Base-by-base conservation (phyloP, 2,888 invertebrate species). In the Acleris emargana region DNA sequence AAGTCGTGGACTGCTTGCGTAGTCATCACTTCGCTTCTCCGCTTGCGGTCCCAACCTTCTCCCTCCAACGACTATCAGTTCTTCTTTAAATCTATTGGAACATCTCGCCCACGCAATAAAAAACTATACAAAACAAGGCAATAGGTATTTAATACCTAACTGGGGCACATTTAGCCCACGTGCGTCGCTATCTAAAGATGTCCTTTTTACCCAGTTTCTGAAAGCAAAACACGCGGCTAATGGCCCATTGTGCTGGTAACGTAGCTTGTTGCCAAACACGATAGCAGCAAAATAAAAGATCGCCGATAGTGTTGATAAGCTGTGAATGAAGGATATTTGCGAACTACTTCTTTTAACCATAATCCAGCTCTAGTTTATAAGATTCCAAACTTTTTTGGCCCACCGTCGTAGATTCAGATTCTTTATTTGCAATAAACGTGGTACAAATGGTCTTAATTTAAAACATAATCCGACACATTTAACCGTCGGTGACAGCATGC, bases 131-230 rank as follows among this genome's bases (percentile, higher is more conserved):
- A 42, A 42, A 42, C 20, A 54, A n/a, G 5, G 20, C 45, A 57
- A n/a, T 13, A 57, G 32, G 9, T 32, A 32, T 32, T 7, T 42
- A 25, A 20, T 17, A 38, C 9, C 53, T 25, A 54, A 64, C 53
- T 64, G 52, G 67, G 61, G 47, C 22, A 49, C 4, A 20, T 25
- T 17, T n/a, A 50, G 18, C 25, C 85, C 87, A 88, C 88, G 88
- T 88, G 88, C 79, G 38, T 38, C 38, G 45, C 64, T 78, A 79
- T 78, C 80, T 75, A 57, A 72, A 68, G 76, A 79, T 81, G 84
- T 84, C 87, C 86, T 86, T 88, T 89, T 88, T 87, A 87, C 86
- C 87, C 74, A 87, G 80, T 83, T 88, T 81, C 78, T 68, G 66
- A 49, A 84, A 87, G 77, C 84, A 86, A 88, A 89, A 88, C 88